These are phyloP conservation scores for Tetramorium bicarinatum DNA, from an alignment of 2,888 invertebrate species.

Conservation along the genomic window DNA sequence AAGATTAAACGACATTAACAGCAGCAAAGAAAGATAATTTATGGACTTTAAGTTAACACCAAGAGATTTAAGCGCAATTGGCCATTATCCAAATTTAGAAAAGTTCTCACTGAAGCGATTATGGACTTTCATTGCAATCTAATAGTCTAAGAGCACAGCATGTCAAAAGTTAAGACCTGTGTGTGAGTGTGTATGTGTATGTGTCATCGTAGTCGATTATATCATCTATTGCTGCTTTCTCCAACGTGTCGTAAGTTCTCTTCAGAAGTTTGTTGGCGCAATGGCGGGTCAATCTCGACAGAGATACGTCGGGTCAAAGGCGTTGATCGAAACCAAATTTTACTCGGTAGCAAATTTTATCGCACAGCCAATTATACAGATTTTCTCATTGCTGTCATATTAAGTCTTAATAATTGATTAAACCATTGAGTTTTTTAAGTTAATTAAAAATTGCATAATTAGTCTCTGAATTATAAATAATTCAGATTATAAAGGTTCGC, in stretches of 20 bases:
- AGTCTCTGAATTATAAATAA: neutral
- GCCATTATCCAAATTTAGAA: neutral
- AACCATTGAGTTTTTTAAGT: neutral
- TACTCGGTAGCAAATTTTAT: slow-evolving; percentile 56
- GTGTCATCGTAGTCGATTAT: slow-evolving; percentile 69
- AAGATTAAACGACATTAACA: neutral
- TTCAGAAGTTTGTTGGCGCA: slow-evolving; percentile 66
- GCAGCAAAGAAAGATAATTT: slow-evolving; percentile 15
- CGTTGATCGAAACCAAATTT: slow-evolving; percentile 67
- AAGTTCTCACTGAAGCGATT: slow-evolving; percentile 9
- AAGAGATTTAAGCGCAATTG: neutral
- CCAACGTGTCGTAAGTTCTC: slow-evolving; percentile 60
- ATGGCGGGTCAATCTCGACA: slow-evolving; percentile 70
- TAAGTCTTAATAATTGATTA: slow-evolving; percentile 1
- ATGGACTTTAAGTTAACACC: neutral
- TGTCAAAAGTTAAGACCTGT: slow-evolving; percentile 59
- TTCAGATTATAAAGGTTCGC: neutral
- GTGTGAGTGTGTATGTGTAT: neutral
- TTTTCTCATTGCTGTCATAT: neutral
- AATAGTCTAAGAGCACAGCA: slow-evolving; percentile 16
- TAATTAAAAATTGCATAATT: neutral
- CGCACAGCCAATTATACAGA: slow-evolving; percentile 64
- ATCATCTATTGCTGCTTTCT: slow-evolving; percentile 60
- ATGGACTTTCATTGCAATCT: neutral
- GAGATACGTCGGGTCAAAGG: slow-evolving; percentile 65